Evolutionary conservation across 1,140 invertebrate species (phyloP).

Genomic region (Argopecten irradians): DNA sequence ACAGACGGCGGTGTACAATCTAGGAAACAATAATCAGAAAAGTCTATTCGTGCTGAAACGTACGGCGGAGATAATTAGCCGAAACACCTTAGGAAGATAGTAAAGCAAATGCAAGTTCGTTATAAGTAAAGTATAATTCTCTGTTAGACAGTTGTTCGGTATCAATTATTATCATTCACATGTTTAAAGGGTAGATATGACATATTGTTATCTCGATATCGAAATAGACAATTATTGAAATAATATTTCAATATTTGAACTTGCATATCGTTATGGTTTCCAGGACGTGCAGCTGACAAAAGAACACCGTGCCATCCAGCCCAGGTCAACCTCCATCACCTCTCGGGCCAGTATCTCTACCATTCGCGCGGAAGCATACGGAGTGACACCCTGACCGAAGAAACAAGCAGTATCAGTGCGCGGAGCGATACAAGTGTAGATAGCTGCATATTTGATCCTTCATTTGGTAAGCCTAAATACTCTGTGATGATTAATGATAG

Average conservation of each 20-base stretch:
- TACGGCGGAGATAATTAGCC: neutral
- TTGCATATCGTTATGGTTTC: no score
- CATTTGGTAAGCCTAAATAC: constrained; percentile 63
- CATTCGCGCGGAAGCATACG: constrained; percentile 67
- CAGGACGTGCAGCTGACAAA: constrained; percentile 67
- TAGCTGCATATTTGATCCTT: constrained; percentile 69
- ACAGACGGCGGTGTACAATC: neutral
- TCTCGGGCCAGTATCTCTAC: constrained; percentile 64
- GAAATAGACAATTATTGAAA: no score
- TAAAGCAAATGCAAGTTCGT: neutral
- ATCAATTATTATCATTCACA: no score
- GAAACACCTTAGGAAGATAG: neutral
- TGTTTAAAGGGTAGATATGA: no score
- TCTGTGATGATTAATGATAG: no score
- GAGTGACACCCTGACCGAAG: constrained; percentile 68
- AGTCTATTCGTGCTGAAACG: neutral
- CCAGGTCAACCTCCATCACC: constrained; percentile 60
- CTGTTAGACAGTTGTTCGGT: no score
- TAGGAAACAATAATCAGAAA: neutral
- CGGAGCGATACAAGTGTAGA: constrained; percentile 71
- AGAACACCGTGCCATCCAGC: constrained; percentile 66
- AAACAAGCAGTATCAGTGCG: constrained; percentile 71
- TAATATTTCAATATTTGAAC: no score
- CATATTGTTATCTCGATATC: no score
- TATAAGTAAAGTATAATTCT: no score